phyloP scores from a whole-genome alignment of 1,140 invertebrate genomes.

The Hylaeus volcanicus region DNA sequence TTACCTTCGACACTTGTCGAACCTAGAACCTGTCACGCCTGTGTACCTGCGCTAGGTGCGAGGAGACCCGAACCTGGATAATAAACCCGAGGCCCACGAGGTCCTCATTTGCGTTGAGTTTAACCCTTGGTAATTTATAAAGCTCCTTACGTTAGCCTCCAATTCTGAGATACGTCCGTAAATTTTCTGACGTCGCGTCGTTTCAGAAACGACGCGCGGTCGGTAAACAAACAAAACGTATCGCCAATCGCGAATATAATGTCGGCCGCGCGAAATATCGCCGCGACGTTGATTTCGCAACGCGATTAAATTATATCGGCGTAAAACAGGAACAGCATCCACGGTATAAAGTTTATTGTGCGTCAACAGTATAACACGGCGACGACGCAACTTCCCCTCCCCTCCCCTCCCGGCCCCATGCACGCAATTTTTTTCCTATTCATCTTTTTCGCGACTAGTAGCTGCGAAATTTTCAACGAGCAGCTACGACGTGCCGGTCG shows the following conservation, averaged over 20 bases:
- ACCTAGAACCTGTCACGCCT: no score
- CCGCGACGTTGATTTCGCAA: slow-evolving; percentile 19
- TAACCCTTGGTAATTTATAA: background rate
- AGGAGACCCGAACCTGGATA: no score
- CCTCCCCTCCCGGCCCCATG: background rate
- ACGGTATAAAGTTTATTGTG: slow-evolving; percentile 23
- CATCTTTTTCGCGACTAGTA: background rate
- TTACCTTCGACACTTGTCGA: no score
- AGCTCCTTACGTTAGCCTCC: background rate
- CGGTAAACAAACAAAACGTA: slow-evolving; percentile 16
- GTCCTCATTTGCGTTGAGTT: no score
- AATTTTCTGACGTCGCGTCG: background rate
- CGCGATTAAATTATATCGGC: slow-evolving; percentile 42
- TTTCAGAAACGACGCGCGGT: background rate
- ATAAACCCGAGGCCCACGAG: no score
- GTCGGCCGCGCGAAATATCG: slow-evolving; percentile 15
- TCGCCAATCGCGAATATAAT: background rate
- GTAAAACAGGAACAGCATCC: slow-evolving; percentile 20
- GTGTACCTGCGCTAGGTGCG: no score
- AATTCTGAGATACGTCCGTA: background rate
- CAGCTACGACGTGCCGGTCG: slow-evolving; percentile 28
- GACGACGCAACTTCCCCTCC: no score
- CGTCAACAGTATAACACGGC: no score
- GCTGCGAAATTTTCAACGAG: slow-evolving; percentile 38
- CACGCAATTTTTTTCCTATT: slow-evolving; percentile 7